Conservation (phyloP, 2,888 invertebrate genomes). For the Melipona beecheii region DNA sequence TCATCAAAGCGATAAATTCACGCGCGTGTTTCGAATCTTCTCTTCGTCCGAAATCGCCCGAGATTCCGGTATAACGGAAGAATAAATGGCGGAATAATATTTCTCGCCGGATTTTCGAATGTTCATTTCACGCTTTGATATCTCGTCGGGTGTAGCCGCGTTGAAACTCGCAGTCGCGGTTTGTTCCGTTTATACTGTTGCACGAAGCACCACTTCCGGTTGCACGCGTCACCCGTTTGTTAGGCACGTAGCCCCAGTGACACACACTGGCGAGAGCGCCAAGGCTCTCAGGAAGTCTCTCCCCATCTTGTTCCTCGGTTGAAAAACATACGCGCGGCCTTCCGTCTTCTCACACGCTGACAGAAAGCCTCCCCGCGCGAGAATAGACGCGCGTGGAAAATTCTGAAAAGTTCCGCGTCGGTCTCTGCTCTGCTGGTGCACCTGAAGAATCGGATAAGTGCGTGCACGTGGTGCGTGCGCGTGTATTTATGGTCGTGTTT, state of each 20-base stretch:
- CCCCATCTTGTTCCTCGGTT: background rate
- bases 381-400: constrained; percentile 21
- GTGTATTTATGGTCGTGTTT: background rate
- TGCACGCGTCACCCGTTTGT: constrained; percentile 12
- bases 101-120: too few relatives aligned
- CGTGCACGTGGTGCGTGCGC: background rate
- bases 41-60: too few relatives aligned
- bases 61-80: too few relatives aligned
- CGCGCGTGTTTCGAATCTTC: too few relatives aligned
- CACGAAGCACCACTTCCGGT: constrained; percentile 30
- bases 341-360: too few relatives aligned
- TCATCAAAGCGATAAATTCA: background rate
- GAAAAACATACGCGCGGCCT: background rate
- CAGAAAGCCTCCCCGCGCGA: too few relatives aligned
- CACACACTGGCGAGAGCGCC: background rate
- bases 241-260: constrained; percentile 6
- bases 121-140: too few relatives aligned
- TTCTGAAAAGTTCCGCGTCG: constrained; percentile 24
- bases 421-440: constrained; percentile 16
- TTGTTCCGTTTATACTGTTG: background rate
- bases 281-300: background rate
- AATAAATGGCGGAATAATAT: too few relatives aligned
- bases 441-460: background rate
- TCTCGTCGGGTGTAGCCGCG: too few relatives aligned
- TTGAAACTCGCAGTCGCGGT: background rate